Evolutionary conservation across 2,113 vertebrate species (phyloP).

Genomic region (Neolamprologus hecqui): DNA sequence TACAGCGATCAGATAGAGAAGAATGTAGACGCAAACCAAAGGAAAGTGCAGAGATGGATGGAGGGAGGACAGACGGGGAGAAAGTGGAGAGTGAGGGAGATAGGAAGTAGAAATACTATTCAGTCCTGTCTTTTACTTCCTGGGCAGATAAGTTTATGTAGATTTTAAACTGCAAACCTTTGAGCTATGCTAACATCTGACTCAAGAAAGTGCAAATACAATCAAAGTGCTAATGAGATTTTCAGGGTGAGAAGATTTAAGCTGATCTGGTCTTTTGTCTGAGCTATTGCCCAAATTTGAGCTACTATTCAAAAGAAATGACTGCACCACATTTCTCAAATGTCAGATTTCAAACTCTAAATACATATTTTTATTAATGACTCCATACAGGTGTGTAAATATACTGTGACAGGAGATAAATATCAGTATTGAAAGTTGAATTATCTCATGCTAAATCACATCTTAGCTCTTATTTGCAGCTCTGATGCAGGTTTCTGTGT

Average conservation of each 20-base stretch:
- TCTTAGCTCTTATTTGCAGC: neutral
- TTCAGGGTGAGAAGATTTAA: neutral
- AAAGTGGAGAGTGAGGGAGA: neutral
- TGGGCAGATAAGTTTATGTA: neutral
- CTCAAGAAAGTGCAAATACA: neutral
- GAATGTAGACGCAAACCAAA: constrained; percentile 14
- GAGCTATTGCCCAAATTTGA: neutral
- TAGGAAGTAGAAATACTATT: neutral
- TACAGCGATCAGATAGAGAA: constrained; percentile 28
- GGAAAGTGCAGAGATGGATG: constrained; percentile 15
- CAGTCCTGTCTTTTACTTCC: neutral
- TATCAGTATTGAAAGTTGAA: neutral
- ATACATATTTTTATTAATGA: fast-evolving
- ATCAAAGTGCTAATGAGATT: neutral
- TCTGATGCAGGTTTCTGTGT: neutral
- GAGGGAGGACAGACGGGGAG: neutral
- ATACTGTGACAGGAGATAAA: too few species aligned
- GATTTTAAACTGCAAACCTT: neutral
- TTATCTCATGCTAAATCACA: fast-evolving
- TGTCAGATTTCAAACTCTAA: neutral
- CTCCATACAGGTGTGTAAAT: neutral
- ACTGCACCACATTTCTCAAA: neutral
- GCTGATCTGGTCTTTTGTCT: neutral
- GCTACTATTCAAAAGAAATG: neutral
- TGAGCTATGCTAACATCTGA: neutral